These are phyloP conservation scores for Galerucella calmariensis DNA, from an alignment of 2,888 invertebrate genomes.

Conservation along the genomic window DNA sequence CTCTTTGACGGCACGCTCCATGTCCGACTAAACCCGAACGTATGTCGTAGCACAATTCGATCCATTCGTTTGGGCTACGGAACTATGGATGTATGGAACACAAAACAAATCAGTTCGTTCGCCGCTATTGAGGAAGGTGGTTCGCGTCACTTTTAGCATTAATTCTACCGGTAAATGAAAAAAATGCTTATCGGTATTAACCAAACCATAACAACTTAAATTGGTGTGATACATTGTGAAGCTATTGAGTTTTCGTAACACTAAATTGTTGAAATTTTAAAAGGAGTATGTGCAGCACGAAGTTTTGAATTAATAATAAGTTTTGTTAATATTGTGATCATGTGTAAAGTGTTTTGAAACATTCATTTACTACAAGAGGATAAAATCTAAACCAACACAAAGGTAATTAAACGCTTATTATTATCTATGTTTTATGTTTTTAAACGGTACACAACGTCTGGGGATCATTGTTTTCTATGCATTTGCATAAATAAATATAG, in stretches of 20 bases:
- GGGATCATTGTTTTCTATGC: not conserved
- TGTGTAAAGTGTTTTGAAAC: slow-evolving; percentile 33
- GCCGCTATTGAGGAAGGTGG: slow-evolving; percentile 18
- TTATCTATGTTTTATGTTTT: slow-evolving; percentile 6
- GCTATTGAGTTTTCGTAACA: slow-evolving; percentile 12
- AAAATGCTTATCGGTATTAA: slow-evolving; percentile 38
- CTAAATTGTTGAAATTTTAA: slow-evolving; percentile 1
- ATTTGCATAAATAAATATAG: slow-evolving; percentile 21
- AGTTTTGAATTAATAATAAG: slow-evolving; percentile 27
- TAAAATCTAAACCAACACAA: not conserved
- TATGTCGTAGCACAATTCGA: slow-evolving; percentile 41
- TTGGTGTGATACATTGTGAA: not conserved
- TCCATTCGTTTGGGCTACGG: slow-evolving; percentile 27
- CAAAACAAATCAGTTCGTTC: slow-evolving; percentile 38
- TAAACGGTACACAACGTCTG: not conserved
- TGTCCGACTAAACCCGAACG: slow-evolving; percentile 35
- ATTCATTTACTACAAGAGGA: slow-evolving; percentile 1
- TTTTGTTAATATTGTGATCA: slow-evolving; percentile 31
- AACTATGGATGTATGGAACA: slow-evolving; percentile 26
- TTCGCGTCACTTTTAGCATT: slow-evolving; percentile 22
- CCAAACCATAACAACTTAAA: slow-evolving; percentile 5
- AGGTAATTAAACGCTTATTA: slow-evolving; percentile 11
- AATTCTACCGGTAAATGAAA: slow-evolving; percentile 38
- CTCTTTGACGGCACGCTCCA: slow-evolving; percentile 25
- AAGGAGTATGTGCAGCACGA: slow-evolving; percentile 10